phyloP scores from a whole-genome alignment of 2,113 vertebrate species.

The Marmota monax region DNA sequence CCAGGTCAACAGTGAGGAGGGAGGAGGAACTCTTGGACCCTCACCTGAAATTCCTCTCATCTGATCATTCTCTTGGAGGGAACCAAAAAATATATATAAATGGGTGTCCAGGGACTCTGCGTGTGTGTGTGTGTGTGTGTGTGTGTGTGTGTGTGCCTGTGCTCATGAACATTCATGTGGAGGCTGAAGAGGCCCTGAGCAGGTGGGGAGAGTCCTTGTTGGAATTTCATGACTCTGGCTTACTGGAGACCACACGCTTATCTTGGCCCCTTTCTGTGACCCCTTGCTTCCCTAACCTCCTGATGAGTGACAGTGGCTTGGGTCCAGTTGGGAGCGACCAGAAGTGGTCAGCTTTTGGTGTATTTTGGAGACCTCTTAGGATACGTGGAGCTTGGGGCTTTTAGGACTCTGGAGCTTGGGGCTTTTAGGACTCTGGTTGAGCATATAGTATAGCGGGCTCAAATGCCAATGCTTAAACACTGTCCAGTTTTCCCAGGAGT shows the following conservation, averaged over 20 bases:
- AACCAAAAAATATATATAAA: background rate
- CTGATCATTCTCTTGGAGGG: background rate
- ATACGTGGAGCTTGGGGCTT: background rate
- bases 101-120: background rate
- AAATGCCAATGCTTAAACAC: background rate
- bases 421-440: background rate
- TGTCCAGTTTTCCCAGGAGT: background rate
- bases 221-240: background rate
- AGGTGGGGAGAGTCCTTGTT: background rate
- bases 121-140: too few species aligned
- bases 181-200: background rate
- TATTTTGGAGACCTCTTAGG: background rate
- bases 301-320: background rate
- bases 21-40: background rate
- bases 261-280: background rate
- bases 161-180: background rate
- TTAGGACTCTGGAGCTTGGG: background rate
- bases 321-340: background rate
- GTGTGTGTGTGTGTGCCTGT: background rate
- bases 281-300: background rate
- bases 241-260: background rate
- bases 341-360: accelerated
- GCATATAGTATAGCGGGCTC: too few species aligned
- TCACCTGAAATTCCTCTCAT: conserved; percentile 44
- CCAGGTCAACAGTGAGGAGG: conserved; percentile 50